Base-by-base conservation (phyloP, 2,113 vertebrate species). In the Rhegmatorhina hoffmannsi region DNA sequence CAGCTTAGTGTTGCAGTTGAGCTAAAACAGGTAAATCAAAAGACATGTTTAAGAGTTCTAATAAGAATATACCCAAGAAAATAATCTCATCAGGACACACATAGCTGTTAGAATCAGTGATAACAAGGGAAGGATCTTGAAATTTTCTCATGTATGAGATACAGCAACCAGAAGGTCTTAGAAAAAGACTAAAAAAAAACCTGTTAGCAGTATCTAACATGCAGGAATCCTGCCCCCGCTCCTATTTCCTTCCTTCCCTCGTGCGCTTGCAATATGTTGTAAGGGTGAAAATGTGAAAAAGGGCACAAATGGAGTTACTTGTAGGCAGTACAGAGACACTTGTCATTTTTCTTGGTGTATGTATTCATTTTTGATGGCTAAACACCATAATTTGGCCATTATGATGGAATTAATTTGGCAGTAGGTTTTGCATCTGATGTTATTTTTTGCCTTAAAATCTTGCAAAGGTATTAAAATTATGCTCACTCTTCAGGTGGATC, bases 61-160 rank as follows among this genome's bases (percentile, higher is more conserved):
- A 66, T 75, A 91, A 34, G 53, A 94, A 46, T n/a, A 68, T 40
- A 16, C 36, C 68, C n/a, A 72, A 84, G 66, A 80, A 95, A 93
- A 70, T 18, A 76, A 50, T 75, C 69, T 95, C 33, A 62, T 86
- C 38, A 40, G 53, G 76, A 47, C 59, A 60, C 28, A 29, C 49
- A 7, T 44, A 89, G 40, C 62, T 96, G 94, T 84, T 94, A 89
- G 66, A 81, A 46, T 55, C 44, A 86, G 53, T 50, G 49, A 17
- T 82, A 95, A 81, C 66, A 84, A 81, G 64, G 86, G 69, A 96
- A 87, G 14, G 88, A 92, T 96, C 83, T 90, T 96, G 56, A 90
- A 33, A 78, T 82, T 80, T 87, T 84, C 28, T 87, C 20, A 10
- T 84, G 5, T 69, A 47, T 67, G 80, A 75, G 92, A 79, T 73